Percentiles rank a stretch among this genome's conserved stretches.
phyloP scores from a whole-genome alignment of 1,140 invertebrate genomes.

The Metaphire vulgaris region DNA sequence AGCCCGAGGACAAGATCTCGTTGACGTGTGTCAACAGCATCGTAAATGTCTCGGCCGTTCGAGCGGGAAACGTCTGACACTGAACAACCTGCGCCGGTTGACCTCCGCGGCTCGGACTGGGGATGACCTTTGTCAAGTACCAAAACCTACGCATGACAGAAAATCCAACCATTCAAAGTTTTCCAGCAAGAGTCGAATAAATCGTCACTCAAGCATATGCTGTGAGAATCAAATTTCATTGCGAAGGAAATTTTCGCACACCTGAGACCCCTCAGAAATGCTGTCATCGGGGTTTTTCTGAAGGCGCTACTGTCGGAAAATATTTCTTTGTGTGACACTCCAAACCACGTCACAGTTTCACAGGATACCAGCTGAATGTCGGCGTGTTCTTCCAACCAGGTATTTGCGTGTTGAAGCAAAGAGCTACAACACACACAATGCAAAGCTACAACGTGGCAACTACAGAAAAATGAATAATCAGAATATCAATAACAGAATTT shows the following conservation, averaged over 20 bases:
- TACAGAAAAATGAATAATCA: no score
- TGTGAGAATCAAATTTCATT: no score
- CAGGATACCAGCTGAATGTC: conserved; percentile 20
- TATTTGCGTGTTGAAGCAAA: conserved; percentile 17
- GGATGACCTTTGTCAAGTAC: neutral
- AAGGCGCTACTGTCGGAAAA: conserved; percentile 20
- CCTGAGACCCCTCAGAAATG: conserved; percentile 15
- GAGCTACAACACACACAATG: conserved; percentile 1
- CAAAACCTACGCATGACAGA: no score
- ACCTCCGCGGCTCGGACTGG: neutral
- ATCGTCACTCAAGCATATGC: no score
- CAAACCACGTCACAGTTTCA: conserved; percentile 27
- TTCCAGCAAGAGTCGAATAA: no score
- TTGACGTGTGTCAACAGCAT: neutral
- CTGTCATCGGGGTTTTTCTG: neutral
- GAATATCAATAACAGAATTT: no score
- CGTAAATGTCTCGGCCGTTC: neutral
- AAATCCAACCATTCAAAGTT: no score
- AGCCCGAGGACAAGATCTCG: neutral
- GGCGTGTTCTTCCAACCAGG: conserved; percentile 25
- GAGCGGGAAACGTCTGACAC: neutral
- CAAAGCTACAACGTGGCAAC: no score
- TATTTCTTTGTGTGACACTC: conserved; percentile 15
- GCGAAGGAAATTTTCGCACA: no score
- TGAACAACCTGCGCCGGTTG: neutral